Evolutionary conservation across 2,888 invertebrate genomes (phyloP), one percentile per base, ranked within the genome.

Genomic region (Phyto melanocephala): DNA sequence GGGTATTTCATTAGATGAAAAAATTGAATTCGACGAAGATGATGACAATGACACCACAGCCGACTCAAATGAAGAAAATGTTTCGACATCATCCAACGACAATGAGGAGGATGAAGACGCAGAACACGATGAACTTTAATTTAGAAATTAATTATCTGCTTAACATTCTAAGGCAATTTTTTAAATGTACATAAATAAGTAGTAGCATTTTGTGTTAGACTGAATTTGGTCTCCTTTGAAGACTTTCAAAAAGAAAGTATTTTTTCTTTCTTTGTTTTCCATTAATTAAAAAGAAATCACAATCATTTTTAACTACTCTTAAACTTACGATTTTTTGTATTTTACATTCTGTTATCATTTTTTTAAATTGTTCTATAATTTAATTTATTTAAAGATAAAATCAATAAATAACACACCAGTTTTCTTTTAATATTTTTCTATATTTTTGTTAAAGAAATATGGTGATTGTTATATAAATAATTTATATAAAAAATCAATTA

Each of bases 1-100:
- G 17, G 96, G 97, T 20, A 93, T 97, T 85, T 93, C 96, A 47
- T 88, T 95, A 65, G 95, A 95, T 88, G 97, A 97, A 88, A 91
- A 93, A 84, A 91, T 92, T 62, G 89, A 89, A 35, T 86, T 92
- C 17, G 92, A 93, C 24, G 89, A 90, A 20, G 89, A 90, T 5
- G 93, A 90, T 54, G 89, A 91, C 70, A 88, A 90, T 10, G 92
- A 92, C 79, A 90, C 90, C 15, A 52, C 24, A 76, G 91, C 91
- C 54, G 90, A 90, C 78, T 91, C 90, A 62, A 92, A 92, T 80
- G 91, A 91, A 47, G 90, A 89, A 82, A 89, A 80, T 33, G 24
- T 54, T 2, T 28, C 84, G 2, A 72, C 71, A 56, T 52, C 68
- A 0, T 37, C 52, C 7, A 42, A 82, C 10, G 91, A 90, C 6